phyloP scores from a whole-genome alignment of 2,888 invertebrate species.

The Erebia aethiops region DNA sequence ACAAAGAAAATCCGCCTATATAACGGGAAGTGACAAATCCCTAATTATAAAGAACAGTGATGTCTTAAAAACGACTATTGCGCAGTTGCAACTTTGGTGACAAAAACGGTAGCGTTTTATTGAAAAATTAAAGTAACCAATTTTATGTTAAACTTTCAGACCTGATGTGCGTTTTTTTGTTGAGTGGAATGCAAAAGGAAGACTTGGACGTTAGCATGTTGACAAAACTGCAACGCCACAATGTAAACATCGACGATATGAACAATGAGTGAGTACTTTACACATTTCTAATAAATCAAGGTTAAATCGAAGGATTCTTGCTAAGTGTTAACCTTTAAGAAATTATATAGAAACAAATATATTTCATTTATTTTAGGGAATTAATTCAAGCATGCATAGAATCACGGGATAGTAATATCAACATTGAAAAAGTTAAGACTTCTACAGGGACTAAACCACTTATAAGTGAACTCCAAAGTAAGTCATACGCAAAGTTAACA shows the following conservation, averaged over 20 bases:
- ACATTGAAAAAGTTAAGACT: constrained; percentile 3
- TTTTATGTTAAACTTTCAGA: constrained; percentile 57
- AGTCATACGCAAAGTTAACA: background rate
- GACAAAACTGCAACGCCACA: constrained; percentile 63
- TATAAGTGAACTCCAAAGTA: constrained; percentile 14
- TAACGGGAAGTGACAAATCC: background rate
- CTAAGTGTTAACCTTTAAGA: background rate
- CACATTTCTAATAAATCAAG: background rate
- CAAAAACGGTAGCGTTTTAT: background rate
- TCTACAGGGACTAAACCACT: background rate
- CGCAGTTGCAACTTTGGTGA: background rate
- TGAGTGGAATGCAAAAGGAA: constrained; percentile 72
- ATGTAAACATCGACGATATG: constrained; percentile 66
- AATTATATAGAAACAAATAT: background rate
- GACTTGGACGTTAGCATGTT: constrained; percentile 63
- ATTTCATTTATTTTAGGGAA: constrained; percentile 22
- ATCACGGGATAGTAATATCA: constrained; percentile 16
- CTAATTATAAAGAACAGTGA: background rate
- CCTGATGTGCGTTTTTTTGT: constrained; percentile 69
- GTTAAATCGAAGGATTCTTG: background rate
- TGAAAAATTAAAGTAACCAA: background rate
- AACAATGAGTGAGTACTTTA: constrained; percentile 63
- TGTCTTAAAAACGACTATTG: background rate
- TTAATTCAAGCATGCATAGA: constrained; percentile 25
- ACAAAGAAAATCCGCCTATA: background rate